Base-by-base conservation (phyloP, 1,140 invertebrate genomes). In the Listronotus oregonensis region DNA sequence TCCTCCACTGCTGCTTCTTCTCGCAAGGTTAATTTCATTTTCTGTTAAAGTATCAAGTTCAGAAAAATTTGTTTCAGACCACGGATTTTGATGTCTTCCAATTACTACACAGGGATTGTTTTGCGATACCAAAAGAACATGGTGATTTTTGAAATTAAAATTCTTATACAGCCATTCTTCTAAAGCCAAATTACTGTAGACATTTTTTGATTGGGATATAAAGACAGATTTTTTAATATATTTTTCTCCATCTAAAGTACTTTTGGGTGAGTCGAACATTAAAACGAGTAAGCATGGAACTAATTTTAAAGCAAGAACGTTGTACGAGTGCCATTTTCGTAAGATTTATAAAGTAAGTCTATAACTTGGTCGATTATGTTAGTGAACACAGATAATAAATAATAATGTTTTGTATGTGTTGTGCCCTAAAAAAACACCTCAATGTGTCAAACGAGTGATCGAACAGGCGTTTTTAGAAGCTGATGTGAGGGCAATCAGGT, bases 1-100 rank as follows among this genome's bases (percentile, higher is more conserved):
- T 9, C 95, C 96, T 61, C 97, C 97, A n/a, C 95, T 96, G 79
- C 95, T 97, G 73, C 95, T 93, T 15, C 96, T 84, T 52, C 97
- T 84, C 0, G 90, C 96, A 14, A 98, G 71, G 2, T 84, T 78
- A 46, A 96, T 86, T 14, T 85, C 86, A 18, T 84, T 80, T 34
- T 87, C 83, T 47, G 83, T 76, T 17, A 90, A 70, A 34, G 81
- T 82, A 3, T 85, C 80, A 56, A 80, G 66, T 21, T 67, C 59
- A 11, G 67, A 40, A 0, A 94, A 78, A 77, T 97, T 93, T 2
- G 90, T 88, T 80, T 99, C 97, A 15, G 90, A 77, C 90, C 96
- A 99, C 1, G 96, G 94, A 81, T 99, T 99, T 79, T 99, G 97
- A 81, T 98, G 93, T 40, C 94, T 84, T 1, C 97, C 97, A 75